Conservation (phyloP, 1,140 invertebrate species). For the Drosophila sechellia region DNA sequence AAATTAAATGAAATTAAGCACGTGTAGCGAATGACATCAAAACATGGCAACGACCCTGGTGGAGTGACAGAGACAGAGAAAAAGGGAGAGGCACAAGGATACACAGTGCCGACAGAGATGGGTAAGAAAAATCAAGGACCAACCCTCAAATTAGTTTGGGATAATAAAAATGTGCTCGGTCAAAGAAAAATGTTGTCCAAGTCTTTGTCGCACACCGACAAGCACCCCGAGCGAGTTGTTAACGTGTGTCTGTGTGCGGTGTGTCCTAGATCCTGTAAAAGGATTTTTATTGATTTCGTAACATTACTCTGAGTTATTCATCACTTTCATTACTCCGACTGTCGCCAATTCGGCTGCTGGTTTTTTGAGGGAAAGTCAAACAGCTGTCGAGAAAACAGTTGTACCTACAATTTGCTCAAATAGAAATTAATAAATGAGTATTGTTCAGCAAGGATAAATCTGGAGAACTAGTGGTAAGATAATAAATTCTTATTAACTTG, state of each 20-base stretch:
- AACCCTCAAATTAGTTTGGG: constrained; percentile 77
- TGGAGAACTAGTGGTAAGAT: too few species aligned
- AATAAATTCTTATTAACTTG: too few species aligned
- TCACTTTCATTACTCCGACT: constrained; percentile 33
- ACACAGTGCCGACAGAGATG: constrained; percentile 1
- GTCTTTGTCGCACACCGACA: constrained; percentile 10
- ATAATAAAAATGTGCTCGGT: constrained; percentile 65
- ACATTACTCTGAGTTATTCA: constrained; percentile 47
- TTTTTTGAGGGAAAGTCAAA: not conserved
- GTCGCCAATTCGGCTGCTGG: constrained; percentile 32
- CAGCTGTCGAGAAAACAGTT: constrained; percentile 4
- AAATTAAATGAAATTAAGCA: constrained; percentile 80
- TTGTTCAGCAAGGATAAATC: too few species aligned
- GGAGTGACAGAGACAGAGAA: not conserved
- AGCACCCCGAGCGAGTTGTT: not conserved
- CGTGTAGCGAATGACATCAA: constrained; percentile 80
- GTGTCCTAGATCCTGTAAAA: constrained; percentile 46
- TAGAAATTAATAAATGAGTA: too few species aligned
- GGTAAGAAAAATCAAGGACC: constrained; percentile 50
- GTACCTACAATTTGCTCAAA: not conserved
- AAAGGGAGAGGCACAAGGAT: constrained; percentile 5
- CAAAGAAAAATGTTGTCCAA: constrained; percentile 44
- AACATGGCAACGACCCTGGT: constrained; percentile 34
- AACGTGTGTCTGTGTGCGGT: constrained; percentile 19
- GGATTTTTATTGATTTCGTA: constrained; percentile 53